Evolutionary conservation across 2,797 vertebrate species (phyloP).

Genomic region (Microhierax caerulescens): DNA sequence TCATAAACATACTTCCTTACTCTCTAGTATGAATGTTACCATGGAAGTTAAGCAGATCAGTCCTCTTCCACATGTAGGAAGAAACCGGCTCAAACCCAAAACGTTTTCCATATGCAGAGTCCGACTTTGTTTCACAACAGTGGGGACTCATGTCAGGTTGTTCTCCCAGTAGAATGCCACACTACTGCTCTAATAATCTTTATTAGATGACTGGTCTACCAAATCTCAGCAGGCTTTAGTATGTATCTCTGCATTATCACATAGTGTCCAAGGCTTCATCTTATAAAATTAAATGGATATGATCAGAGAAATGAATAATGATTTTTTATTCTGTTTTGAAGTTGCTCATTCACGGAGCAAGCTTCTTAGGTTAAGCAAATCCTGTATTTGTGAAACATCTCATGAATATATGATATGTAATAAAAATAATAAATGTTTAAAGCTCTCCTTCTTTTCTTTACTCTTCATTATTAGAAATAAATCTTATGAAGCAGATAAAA

Average conservation of each 20-base stretch:
- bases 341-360: background rate
- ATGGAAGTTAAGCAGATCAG: background rate
- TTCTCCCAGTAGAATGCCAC: background rate
- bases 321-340: background rate
- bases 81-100: background rate
- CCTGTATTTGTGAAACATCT: background rate
- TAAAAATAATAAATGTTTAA: constrained; percentile 38
- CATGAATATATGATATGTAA: background rate
- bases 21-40: background rate
- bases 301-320: background rate
- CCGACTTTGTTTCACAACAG: background rate
- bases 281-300: background rate
- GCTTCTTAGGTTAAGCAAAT: background rate
- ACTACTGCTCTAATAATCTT: background rate
- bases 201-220: background rate
- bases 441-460: constrained; percentile 3
- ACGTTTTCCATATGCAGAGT: background rate
- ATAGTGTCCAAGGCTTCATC: background rate
- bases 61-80: background rate
- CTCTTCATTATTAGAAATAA: constrained; percentile 54
- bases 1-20: background rate
- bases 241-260: background rate
- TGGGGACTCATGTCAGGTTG: background rate
- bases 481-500: constrained; percentile 47
- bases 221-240: background rate